These are phyloP conservation scores for Drosophila paracracens DNA, from an alignment of 2,888 invertebrate species.

Conservation along the genomic window DNA sequence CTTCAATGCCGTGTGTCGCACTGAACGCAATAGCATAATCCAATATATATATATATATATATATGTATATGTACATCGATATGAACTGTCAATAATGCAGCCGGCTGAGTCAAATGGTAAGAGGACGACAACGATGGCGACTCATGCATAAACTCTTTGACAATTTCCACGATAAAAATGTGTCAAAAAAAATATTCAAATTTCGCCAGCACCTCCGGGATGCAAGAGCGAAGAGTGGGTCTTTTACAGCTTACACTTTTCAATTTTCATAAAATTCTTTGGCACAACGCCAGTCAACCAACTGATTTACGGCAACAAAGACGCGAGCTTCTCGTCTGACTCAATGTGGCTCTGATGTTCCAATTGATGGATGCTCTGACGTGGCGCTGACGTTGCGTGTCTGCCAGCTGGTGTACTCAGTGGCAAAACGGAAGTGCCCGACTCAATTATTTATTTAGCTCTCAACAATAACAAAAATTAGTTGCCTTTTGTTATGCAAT, in stretches of 20 bases:
- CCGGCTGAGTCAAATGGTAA: conserved; percentile 39
- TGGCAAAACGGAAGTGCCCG: conserved; percentile 69
- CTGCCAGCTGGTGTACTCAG: conserved; percentile 14
- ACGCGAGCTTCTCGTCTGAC: conserved; percentile 48
- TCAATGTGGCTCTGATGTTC: conserved; percentile 59
- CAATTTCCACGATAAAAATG: conserved; percentile 78
- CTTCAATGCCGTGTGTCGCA: conserved; percentile 27
- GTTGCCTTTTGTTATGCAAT: conserved; percentile 71
- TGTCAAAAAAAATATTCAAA: conserved; percentile 77
- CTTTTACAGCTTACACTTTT: conserved; percentile 66
- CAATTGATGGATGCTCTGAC: conserved; percentile 74
- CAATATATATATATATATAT: conserved; percentile 13
- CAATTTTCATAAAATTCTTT: conserved; percentile 76
- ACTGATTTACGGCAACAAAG: conserved; percentile 76
- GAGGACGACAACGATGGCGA: conserved; percentile 24
- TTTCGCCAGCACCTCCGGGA: conserved; percentile 19
- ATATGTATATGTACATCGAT: conserved; percentile 44
- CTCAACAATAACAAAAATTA: conserved; percentile 60
- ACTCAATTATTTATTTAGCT: conserved; percentile 77
- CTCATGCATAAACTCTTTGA: conserved; percentile 73
- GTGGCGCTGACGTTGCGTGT: conserved; percentile 41
- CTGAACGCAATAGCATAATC: conserved; percentile 17
- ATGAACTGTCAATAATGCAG: conserved; percentile 73
- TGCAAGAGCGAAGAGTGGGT: neutral
- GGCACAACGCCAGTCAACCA: conserved; percentile 70